These are phyloP conservation scores for Coenobita brevimanus DNA, from an alignment of 1,140 invertebrate species.

Conservation along the genomic window DNA sequence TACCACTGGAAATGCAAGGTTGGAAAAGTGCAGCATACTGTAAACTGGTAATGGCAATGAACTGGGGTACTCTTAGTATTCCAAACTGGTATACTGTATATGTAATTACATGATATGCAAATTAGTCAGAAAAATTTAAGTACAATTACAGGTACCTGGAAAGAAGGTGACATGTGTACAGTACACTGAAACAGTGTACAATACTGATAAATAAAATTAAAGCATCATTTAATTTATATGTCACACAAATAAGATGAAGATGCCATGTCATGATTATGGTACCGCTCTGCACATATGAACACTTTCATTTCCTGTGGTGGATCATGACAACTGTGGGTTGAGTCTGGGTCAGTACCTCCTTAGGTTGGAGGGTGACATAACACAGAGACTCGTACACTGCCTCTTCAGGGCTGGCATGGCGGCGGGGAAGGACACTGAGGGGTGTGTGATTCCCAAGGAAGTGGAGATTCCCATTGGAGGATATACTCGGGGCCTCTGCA, in stretches of 20 bases:
- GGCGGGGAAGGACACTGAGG: conserved; percentile 37
- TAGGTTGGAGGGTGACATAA: conserved; percentile 59
- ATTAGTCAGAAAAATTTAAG: not conserved
- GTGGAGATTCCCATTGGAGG: conserved; percentile 21
- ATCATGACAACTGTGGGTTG: no score
- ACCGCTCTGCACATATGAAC: no score
- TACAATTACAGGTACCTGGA: not conserved
- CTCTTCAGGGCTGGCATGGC: conserved; percentile 43
- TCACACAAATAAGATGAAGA: no score
- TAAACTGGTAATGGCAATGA: not conserved
- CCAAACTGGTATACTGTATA: not conserved
- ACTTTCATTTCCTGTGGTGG: no score
- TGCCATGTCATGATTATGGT: no score
- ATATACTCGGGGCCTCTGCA: conserved; percentile 16
- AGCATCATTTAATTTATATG: no score
- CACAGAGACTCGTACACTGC: conserved; percentile 58
- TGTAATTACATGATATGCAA: no score
- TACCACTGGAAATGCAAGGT: no score
- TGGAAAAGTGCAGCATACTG: no score
- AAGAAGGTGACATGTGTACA: not conserved
- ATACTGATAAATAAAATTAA: no score
- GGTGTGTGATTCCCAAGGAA: conserved; percentile 18
- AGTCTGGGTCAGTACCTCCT: conserved; percentile 32
- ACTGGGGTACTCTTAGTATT: not conserved
- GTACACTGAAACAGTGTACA: no score